Evolutionary conservation across 2,888 invertebrate genomes (phyloP).

Genomic region (Tenthredo livida): DNA sequence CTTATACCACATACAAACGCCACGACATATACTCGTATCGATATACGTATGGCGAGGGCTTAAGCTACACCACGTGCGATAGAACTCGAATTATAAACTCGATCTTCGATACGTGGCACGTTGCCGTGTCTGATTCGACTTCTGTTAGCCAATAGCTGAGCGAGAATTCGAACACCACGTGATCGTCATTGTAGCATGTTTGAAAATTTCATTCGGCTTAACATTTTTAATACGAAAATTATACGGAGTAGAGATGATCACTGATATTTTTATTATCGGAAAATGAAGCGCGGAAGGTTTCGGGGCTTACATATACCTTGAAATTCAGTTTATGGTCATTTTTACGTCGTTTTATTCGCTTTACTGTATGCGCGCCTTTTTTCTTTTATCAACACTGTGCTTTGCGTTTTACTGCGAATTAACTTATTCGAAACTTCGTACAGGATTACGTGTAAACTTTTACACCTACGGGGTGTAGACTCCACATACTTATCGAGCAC

Average conservation of each 20-base stretch:
- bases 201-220: not conserved
- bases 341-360: not conserved
- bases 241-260: not conserved
- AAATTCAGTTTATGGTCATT: not conserved
- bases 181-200: not conserved
- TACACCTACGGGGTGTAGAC: not conserved
- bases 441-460: not conserved
- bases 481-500: not conserved
- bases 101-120: slow-evolving; percentile 54
- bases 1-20: not conserved
- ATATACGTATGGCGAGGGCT: too few species aligned
- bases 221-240: not conserved
- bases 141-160: slow-evolving; percentile 14
- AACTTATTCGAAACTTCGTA: not conserved
- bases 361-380: not conserved
- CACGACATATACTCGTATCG: not conserved
- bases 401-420: not conserved
- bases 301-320: not conserved
- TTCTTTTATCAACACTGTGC: not conserved
- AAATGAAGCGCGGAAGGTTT: not conserved
- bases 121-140: slow-evolving; percentile 59
- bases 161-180: slow-evolving; percentile 7
- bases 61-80: slow-evolving; percentile 29
- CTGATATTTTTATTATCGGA: not conserved
- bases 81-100: slow-evolving; percentile 40